These are phyloP conservation scores for Euura lappo DNA, from an alignment of 1,140 invertebrate species.

Conservation along the genomic window DNA sequence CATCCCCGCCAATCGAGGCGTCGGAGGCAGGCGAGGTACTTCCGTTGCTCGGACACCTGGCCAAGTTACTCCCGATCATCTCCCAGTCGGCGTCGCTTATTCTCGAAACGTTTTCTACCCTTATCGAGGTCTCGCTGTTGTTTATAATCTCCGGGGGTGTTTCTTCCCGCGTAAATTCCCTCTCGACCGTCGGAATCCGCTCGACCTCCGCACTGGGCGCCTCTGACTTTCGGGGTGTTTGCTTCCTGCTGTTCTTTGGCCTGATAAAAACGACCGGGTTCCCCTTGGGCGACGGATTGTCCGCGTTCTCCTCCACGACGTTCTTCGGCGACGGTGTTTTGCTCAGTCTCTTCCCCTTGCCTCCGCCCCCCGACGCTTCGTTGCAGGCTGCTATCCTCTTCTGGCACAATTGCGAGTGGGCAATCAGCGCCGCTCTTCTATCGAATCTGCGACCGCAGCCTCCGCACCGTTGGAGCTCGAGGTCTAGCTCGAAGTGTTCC, in stretches of 20 bases:
- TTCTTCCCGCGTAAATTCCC: not conserved
- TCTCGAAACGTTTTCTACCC: constrained; percentile 29
- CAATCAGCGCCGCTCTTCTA: constrained; percentile 67
- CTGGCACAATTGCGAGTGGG: constrained; percentile 65
- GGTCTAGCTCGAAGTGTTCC: constrained; percentile 64
- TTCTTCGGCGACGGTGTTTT: constrained; percentile 16
- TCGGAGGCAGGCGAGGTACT: not conserved
- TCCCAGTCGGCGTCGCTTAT: constrained; percentile 36
- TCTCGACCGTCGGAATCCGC: not conserved
- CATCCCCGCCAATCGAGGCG: not conserved
- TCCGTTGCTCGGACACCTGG: not conserved
- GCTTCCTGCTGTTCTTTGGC: not conserved
- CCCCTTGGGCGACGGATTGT: not conserved
- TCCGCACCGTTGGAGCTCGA: constrained; percentile 66
- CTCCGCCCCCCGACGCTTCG: constrained; percentile 17
- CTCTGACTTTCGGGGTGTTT: not conserved
- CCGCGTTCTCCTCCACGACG: not conserved
- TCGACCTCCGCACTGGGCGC: not conserved
- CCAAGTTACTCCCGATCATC: constrained; percentile 19
- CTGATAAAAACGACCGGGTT: not conserved
- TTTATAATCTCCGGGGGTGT: not conserved
- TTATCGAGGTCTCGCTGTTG: constrained; percentile 24
- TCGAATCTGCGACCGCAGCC: constrained; percentile 73
- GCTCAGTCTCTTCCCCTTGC: constrained; percentile 20
- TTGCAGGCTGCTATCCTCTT: constrained; percentile 48